Evolutionary conservation across 2,113 vertebrate species (phyloP), one percentile per base, ranked within the genome.

Genomic region (Gavialis gangeticus): DNA sequence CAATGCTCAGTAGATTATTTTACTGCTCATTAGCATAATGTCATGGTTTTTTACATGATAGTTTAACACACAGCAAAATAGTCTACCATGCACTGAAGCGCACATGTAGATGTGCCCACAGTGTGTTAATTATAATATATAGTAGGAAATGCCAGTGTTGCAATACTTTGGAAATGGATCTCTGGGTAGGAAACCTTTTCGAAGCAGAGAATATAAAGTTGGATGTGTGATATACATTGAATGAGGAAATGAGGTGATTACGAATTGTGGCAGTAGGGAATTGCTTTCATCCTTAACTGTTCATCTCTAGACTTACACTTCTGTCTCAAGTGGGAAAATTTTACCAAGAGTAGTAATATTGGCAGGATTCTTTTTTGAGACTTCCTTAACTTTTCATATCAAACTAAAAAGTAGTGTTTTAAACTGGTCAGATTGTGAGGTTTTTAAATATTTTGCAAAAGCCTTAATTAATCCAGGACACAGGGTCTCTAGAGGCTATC

Each of bases 201-300:
- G 6, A 56, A 6, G 15, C 11, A 18, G 3, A 73, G 25, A 27
- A 34, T 54, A 25, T 77, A 59, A 59, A 18, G 58, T 17, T 67
- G 0, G 17, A 5, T 86, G 24, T 13, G 2, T 80, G 83, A 3
- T 84, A 5, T 86, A 0, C n/a, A n/a, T 73, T 0, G 0, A 67
- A 12, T 21, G 19, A 67, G 37, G 25, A 1, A 5, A 17, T 28
- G 28, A 57, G 54, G 14, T 16, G 18, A 24, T 85, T 34, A 77
- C 27, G 73, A 63, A 56, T 18, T 27, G 3, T 78, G 14, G 34
- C 66, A 78, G 25, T 60, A 25, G 75, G 14, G 71, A 82, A 25
- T 17, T 0, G 10, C 3, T 14, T 66, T 82, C 3, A 16, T 13
- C 76, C 21, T 59, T 59, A 59, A 2, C 12, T 82, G 11, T 76